Evolutionary conservation across 1,140 invertebrate genomes (phyloP), one percentile per base, ranked within the genome.

Genomic region (Acyrthosiphon pisum): DNA sequence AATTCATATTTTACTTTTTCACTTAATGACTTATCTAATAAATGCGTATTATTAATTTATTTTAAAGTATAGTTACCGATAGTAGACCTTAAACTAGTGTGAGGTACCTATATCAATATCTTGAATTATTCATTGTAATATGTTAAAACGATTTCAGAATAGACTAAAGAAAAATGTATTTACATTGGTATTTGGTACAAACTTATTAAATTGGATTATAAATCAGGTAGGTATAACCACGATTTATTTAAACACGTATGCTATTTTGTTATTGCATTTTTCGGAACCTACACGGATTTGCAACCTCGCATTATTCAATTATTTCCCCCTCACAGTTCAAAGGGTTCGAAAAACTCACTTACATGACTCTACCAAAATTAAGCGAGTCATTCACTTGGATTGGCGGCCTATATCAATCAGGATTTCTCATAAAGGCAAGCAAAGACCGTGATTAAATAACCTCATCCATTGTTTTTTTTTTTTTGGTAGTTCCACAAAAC

Each of bases 391-490:
- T 60, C 37, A 11, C 6, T 44, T 37, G 53, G 41, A 44, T 56
- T n/a, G 8, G 48, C 48, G 37, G 48, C 88, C 35, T 26, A 41
- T 56, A 89, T 60, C 89, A 90, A 60, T 44, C 89, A 90, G 50
- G 88, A 90, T 90, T 68, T 60, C 2, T 26, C 87, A 37, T 20
- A 37, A 37, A 50, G 41, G 37, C 87, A 50, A 44, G 46, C 87
- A 53, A 50, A 89, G 46, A 44, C 46, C 22, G 9, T 18, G 88
- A 56, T 89, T 89, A 56, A 89, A 89, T 37, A 89, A 89, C 87
- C 87, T 35, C 87, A 56, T 56, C 35, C n/a, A 22, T 11, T 53
- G 88, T 11, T 37, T 83, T 83, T 83, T 37, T n/a, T 37, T 37
- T 87, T 48, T 26, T 84, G 14, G n/a, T 89, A 56, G 37, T 56